Base-by-base conservation (phyloP, 2,113 vertebrate species). In the Pipa parva region DNA sequence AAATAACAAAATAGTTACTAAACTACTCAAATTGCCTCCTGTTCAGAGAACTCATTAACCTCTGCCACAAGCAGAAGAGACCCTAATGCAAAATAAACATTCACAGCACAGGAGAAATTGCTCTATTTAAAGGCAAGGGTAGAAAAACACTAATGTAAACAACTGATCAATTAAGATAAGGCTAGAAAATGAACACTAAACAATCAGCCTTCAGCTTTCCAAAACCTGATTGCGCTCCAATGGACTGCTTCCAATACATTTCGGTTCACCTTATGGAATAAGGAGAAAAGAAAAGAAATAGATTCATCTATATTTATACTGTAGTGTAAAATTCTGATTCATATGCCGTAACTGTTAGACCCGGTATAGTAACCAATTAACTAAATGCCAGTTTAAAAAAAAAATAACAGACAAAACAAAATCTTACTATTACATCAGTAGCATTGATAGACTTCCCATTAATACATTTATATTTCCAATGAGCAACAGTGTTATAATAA, bases 131-230 rank as follows among this genome's bases (percentile, higher is more conserved):
- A 36, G 7, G 65, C 62, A 57, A 1, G 18, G 22, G 25, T 50
- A 48, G 25, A 18, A 42, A 42, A 42, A 36, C 29, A 54, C 20
- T 39, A 37, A 55, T 64, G 54, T 46, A 52, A 59, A 45, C 61
- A 72, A 59, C 2, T 54, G 24, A 70, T 73, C 31, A 52, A 29
- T 67, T 67, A 63, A 64, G 60, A 63, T 42, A 17, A 51, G 39
- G 13, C 11, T 29, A 46, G 7, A 31, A 59, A 67, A 67, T 50
- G 39, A 67, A 29, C 55, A 20, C 42, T 24, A 25, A 42, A 7
- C 39, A 72, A n/a, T 37, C 13, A 2, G 7, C 21, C 52, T 63
- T 17, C 26, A 48, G 12, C 26, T 71, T 59, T 61, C 56, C 27
- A 57, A 36, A 50, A 49, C 39, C 20, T 62, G 48, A 67, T 49